Evolutionary conservation across 2,888 invertebrate genomes (phyloP).

Genomic region (Heteropelma amictum): DNA sequence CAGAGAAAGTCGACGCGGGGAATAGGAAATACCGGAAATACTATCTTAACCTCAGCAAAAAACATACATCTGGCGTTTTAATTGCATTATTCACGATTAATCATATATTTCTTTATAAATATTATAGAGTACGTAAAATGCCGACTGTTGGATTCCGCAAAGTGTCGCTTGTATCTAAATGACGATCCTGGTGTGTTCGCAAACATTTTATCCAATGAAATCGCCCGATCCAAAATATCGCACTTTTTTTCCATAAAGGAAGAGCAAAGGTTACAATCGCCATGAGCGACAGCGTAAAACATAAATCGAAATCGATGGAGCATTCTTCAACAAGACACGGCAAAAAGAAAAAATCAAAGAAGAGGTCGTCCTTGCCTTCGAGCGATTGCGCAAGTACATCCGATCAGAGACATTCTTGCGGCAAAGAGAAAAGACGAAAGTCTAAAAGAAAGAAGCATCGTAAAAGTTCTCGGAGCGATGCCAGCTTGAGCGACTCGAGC

Average conservation of each 20-base stretch:
- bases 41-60: slow-evolving; percentile 24
- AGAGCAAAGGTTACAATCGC: not conserved
- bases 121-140: too few relatives aligned
- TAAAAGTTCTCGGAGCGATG: slow-evolving; percentile 62
- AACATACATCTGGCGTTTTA: not conserved
- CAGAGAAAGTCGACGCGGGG: too few relatives aligned
- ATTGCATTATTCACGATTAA: not conserved
- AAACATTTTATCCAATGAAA: not conserved
- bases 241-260: not conserved
- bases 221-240: not conserved
- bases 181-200: too few relatives aligned
- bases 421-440: slow-evolving; percentile 67
- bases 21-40: not conserved
- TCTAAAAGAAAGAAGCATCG: slow-evolving; percentile 56
- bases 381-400: slow-evolving; percentile 56
- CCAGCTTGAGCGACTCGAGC: slow-evolving; percentile 32
- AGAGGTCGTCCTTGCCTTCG: slow-evolving; percentile 58
- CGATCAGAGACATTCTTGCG: slow-evolving; percentile 61
- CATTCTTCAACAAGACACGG: slow-evolving; percentile 52
- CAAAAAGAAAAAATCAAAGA: slow-evolving; percentile 60
- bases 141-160: too few relatives aligned
- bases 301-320: slow-evolving; percentile 58
- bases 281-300: slow-evolving; percentile 64
- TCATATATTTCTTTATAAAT: not conserved
- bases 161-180: too few relatives aligned